Evolutionary conservation across 2,888 invertebrate species (phyloP), one percentile per base, ranked within the genome.

Genomic region (Chrysolina americana): DNA sequence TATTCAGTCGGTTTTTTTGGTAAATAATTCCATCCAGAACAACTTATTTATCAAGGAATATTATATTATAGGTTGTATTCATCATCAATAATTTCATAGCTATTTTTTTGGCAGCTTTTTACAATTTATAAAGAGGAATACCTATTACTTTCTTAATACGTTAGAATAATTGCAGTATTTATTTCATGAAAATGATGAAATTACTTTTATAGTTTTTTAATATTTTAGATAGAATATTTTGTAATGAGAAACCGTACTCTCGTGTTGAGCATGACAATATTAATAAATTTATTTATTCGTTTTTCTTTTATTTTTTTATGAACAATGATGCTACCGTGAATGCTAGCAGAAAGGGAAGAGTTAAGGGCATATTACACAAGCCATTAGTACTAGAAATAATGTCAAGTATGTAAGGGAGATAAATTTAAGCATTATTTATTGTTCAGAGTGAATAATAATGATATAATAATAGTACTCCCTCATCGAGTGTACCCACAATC

Each of bases 281-380:
- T 13, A 53, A 13, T 53, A 53, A 53, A 53, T 10, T 53, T 53
- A 53, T 53, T 59, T 59, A 59, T 59, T 59, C n/a, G 13, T 59
- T 53, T 0, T 19, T 21, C 10, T 2, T n/a, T 15, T 59, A 23
- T 36, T 8, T 59, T 59, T n/a, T 47, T 5, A 47, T 47, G 0
- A n/a, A 47, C 15, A 15, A 6, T 4, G 15, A 8, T 15, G 47
- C 13, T 15, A 47, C 1, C 6, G 15, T 47, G 15, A 4, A 15
- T 5, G 13, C 47, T 47, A 1, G 15, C 47, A 15, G 5, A 15
- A n/a, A 4, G n/a, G 4, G 15, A 15, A 15, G 2, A 15, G 47
- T 1, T 1, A 47, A 47, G 47, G 36, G 36, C 5, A 8, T 36
- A 28, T 28, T 28, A 28, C 2, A 28, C 5, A 0, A 36, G 4